phyloP scores from a whole-genome alignment of 2,888 invertebrate species.

The Chaitophorus viminalis region DNA sequence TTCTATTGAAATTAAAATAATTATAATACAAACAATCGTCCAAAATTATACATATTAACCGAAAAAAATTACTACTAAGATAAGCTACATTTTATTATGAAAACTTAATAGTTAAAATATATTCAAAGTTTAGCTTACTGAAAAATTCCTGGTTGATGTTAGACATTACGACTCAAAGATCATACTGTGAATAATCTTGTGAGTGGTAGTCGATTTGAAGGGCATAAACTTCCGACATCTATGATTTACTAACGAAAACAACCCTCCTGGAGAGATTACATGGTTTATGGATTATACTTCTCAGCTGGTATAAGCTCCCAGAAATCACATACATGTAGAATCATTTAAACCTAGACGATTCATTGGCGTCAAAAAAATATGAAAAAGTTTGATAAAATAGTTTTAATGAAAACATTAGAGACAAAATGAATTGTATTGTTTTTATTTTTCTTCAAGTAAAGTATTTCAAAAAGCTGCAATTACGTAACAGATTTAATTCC shows the following conservation, averaged over 20 bases:
- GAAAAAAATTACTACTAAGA: neutral
- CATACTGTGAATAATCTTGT: conserved; percentile 60
- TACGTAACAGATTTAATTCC: neutral
- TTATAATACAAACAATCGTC: neutral
- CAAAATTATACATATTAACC: neutral
- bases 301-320: conserved; percentile 21
- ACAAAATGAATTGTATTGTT: neutral
- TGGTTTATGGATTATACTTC: conserved; percentile 56
- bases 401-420: neutral
- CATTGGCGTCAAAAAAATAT: conserved; percentile 53
- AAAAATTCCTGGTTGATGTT: conserved; percentile 51
- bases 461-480: neutral
- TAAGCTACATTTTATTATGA: neutral
- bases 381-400: conserved; percentile 20
- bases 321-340: conserved; percentile 45
- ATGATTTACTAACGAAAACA: conserved; percentile 54
- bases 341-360: conserved; percentile 58
- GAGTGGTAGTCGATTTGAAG: conserved; percentile 39
- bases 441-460: neutral
- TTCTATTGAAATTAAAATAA: neutral
- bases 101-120: neutral
- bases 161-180: conserved; percentile 62
- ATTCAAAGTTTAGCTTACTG: conserved; percentile 41
- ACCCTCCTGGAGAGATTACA: conserved; percentile 32
- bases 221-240: conserved; percentile 50